phyloP scores from a whole-genome alignment of 2,797 vertebrate genomes.

The Arnoldichthys spilopterus region DNA sequence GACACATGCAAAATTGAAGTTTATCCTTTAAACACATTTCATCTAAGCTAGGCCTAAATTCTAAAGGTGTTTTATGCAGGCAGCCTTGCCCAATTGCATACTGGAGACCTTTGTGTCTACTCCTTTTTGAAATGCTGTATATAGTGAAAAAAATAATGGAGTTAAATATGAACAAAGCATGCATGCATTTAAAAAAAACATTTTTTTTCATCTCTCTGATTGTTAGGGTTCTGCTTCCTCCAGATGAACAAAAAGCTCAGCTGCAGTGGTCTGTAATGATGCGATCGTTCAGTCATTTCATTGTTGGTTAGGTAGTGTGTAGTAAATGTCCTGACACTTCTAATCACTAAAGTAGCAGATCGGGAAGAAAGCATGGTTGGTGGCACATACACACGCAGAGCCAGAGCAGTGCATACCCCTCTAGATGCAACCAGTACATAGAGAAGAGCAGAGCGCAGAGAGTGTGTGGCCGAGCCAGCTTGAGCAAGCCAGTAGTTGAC shows the following conservation, averaged over 20 bases:
- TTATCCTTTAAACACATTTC: too few relatives aligned
- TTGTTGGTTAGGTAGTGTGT: neutral
- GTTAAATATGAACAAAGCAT: too few relatives aligned
- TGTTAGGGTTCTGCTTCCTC: too few relatives aligned
- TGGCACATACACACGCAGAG: neutral
- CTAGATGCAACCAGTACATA: constrained; percentile 57
- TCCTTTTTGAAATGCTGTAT: too few relatives aligned
- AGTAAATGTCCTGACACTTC: neutral
- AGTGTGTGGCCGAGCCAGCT: constrained; percentile 15
- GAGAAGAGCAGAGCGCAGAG: constrained; percentile 66
- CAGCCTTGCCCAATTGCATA: too few relatives aligned
- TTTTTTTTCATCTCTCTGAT: too few relatives aligned
- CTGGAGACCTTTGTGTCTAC: too few relatives aligned
- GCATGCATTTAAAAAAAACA: too few relatives aligned
- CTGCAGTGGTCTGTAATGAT: neutral
- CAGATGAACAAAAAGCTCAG: neutral
- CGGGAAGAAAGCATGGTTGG: neutral
- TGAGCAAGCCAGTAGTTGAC: constrained; percentile 33
- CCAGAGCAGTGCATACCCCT: neutral
- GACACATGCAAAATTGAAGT: too few relatives aligned
- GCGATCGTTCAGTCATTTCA: neutral
- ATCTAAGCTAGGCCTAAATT: too few relatives aligned
- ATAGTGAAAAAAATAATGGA: too few relatives aligned
- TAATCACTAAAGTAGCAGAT: neutral
- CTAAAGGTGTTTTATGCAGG: too few relatives aligned